A percentile compares a stretch with the other conserved stretches of the same genome.
Conservation (phyloP, 23 tunicate genomes). For the Botrylloides violaceus region DNA sequence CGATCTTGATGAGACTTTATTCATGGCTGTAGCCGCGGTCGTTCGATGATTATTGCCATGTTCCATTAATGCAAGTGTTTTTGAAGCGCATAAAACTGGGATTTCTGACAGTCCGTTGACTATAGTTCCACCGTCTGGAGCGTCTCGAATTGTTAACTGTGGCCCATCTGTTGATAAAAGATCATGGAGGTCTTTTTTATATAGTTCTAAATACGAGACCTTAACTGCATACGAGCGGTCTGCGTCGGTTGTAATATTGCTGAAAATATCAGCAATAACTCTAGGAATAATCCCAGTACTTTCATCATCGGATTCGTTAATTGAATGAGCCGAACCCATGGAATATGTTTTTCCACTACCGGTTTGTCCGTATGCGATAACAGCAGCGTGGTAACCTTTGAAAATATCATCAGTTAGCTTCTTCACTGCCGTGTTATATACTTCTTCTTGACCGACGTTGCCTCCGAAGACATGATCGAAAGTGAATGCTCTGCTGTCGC, state of each 20-base stretch:
- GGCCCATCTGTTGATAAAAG: constrained; percentile 23
- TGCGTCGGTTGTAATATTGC: constrained; percentile 30
- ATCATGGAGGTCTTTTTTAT: constrained; percentile 80
- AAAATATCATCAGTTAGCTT: constrained; percentile 62
- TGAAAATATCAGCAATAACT: constrained; percentile 62
- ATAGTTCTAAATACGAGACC: constrained; percentile 82
- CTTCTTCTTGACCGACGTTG: constrained; percentile 38
- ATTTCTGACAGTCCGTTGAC: constrained; percentile 61
- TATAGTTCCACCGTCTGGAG: constrained; percentile 36
- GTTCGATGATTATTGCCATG: constrained; percentile 62
- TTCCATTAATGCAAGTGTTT: constrained; percentile 60
- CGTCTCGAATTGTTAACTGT: constrained; percentile 62
- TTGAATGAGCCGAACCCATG: constrained; percentile 87
- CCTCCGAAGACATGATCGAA: constrained; percentile 68
- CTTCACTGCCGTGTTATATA: constrained; percentile 48
- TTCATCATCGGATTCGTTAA: constrained; percentile 19
- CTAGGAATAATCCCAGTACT: constrained; percentile 70
- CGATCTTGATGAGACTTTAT: constrained; percentile 78
- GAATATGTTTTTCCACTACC: constrained; percentile 95
- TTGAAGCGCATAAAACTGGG: constrained; percentile 33
- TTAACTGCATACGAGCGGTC: constrained; percentile 49
- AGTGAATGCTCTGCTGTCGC: constrained; percentile 59
- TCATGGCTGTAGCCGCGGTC: constrained; percentile 87
- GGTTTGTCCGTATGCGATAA: constrained; percentile 95
- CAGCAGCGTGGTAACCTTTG: constrained; percentile 92